These are phyloP conservation scores for Athalia circularis DNA, from an alignment of 2,888 invertebrate genomes.

Conservation along the genomic window DNA sequence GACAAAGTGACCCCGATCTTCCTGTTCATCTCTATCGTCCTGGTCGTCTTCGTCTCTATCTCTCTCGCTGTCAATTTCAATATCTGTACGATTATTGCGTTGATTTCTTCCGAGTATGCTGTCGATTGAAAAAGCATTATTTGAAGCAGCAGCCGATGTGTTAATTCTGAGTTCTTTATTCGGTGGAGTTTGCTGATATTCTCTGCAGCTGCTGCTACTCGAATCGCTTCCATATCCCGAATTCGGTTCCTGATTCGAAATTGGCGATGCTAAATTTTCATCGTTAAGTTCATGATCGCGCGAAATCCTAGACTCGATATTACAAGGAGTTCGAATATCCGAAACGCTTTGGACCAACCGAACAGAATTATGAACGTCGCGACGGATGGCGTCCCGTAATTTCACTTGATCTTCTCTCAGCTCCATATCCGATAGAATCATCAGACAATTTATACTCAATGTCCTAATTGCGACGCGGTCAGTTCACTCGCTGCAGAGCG, in stretches of 20 bases:
- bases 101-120: constrained; percentile 63
- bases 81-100: constrained; percentile 34
- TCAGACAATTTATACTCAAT: constrained; percentile 36
- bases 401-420: constrained; percentile 53
- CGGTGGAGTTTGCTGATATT: constrained; percentile 41
- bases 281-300: constrained; percentile 47
- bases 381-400: constrained; percentile 43
- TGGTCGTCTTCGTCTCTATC: constrained; percentile 41
- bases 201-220: constrained; percentile 59
- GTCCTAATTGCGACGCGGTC: not conserved
- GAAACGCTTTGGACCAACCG: too few relatives aligned
- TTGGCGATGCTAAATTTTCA: constrained; percentile 4
- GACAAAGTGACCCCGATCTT: constrained; percentile 54
- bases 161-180: constrained; percentile 50
- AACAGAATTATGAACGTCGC: not conserved
- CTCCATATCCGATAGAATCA: constrained; percentile 54
- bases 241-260: constrained; percentile 17
- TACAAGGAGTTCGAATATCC: too few relatives aligned
- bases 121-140: constrained; percentile 67
- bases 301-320: constrained; percentile 49
- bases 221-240: constrained; percentile 62
- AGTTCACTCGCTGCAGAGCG: constrained; percentile 11
- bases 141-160: constrained; percentile 56
- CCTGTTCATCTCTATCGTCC: constrained; percentile 54
- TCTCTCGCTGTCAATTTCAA: constrained; percentile 52